Evolutionary conservation across 2,797 vertebrate species (phyloP), one percentile per base, ranked within the genome.

Genomic region (Hipposideros larvatus): DNA sequence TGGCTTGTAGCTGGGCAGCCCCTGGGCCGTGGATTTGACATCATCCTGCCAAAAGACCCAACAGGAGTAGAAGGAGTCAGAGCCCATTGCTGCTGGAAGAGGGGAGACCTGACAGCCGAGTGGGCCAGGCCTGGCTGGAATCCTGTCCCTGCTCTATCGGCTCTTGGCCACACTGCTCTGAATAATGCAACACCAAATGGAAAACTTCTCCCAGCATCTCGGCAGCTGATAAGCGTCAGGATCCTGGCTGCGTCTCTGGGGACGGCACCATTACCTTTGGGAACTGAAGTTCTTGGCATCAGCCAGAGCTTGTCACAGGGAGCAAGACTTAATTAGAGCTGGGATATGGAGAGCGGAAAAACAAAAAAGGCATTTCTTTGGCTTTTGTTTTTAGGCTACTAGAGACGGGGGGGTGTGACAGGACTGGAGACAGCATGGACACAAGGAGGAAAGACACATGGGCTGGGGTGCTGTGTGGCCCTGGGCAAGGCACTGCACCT

Each of bases 31-130:
- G 94, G 99, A 96, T 19, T 98, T 99, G 96, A 99, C 98, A 0
- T 99, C 99, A 77, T 99, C 99, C 99, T 99, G 99, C 96, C 98
- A 98, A 98, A 98, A 98, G 77, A 98, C 91, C 70, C 96, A 97
- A 18, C 91, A 97, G 96, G 97, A 93, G 90, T 26, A 97, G 65
- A 97, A 93, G 26, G 1, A 31, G 80, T 98, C 90, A 97, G 97
- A 98, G 78, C 73, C 95, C 98, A 97, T 98, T 0, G 63, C 0
- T 13, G 37, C 78, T 4, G 37, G 70, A 11, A 14, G n/a, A 26
- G 16, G 11, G 26, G 75, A 16, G 51, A 34, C n/a, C 37, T 0
- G 19, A 22, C 15, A 1, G 48, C 70, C 0, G 11, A n/a, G 89
- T 4, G 0, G 19, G 7, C 90, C 70, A 8, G 89, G 66, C 55